Evolutionary conservation across 2,113 vertebrate species (phyloP).

Genomic region (Oostethus manadensis): DNA sequence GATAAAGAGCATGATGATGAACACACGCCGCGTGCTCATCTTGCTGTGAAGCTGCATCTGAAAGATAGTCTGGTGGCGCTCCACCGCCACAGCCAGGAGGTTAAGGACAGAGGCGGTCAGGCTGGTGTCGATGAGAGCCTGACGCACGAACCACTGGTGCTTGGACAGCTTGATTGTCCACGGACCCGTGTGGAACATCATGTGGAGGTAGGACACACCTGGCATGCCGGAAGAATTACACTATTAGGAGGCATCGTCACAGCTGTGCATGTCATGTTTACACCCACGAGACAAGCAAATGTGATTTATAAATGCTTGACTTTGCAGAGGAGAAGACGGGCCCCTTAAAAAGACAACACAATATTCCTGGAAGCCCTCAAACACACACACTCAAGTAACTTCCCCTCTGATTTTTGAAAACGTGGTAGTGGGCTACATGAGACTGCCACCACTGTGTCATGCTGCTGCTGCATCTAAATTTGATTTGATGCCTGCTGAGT

Average conservation of each 20-base stretch:
- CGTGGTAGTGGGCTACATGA: too few relatives aligned
- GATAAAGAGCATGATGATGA: slow-evolving; percentile 81
- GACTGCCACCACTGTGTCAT: too few relatives aligned
- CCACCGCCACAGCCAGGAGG: slow-evolving; percentile 87
- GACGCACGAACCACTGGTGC: slow-evolving; percentile 86
- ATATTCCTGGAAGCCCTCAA: not conserved
- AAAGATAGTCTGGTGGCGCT: slow-evolving; percentile 92
- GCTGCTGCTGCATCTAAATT: too few relatives aligned
- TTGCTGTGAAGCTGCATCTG: slow-evolving; percentile 92
- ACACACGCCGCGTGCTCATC: slow-evolving; percentile 86
- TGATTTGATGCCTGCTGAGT: too few relatives aligned
- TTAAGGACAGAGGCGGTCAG: slow-evolving; percentile 91
- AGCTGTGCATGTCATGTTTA: not conserved
- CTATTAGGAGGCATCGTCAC: too few relatives aligned
- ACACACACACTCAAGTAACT: not conserved
- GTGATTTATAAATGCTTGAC: not conserved
- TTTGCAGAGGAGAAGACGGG: not conserved
- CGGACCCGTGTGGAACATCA: slow-evolving; percentile 97
- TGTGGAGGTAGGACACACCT: slow-evolving; percentile 86
- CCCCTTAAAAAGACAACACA: not conserved
- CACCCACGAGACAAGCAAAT: not conserved
- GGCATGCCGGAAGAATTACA: not conserved
- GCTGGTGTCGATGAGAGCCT: slow-evolving; percentile 91
- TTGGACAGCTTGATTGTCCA: slow-evolving; percentile 80
- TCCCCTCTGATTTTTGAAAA: too few relatives aligned